Evolutionary conservation across 2,888 invertebrate species (phyloP).

Genomic region (Eustalomyia histrio): DNA sequence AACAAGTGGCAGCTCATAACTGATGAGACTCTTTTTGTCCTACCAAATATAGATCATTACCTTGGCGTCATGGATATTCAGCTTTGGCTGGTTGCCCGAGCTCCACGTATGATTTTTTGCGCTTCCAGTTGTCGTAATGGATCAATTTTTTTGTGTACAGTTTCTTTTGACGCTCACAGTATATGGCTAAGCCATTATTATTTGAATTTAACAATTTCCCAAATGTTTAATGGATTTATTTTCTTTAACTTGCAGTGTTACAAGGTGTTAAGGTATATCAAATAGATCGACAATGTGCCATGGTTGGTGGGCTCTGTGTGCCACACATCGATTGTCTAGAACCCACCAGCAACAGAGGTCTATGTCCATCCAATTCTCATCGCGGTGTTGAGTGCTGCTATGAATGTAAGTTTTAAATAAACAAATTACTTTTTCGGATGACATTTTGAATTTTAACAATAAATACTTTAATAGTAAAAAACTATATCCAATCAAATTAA

Average conservation of each 20-base stretch:
- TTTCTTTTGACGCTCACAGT: too few species aligned
- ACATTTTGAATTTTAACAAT: conserved; percentile 8
- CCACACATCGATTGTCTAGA: conserved; percentile 73
- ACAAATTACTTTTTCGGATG: neutral
- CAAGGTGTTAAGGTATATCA: conserved; percentile 76
- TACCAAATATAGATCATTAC: too few species aligned
- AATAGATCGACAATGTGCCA: conserved; percentile 75
- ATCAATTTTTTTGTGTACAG: too few species aligned
- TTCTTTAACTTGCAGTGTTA: conserved; percentile 69
- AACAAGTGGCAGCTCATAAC: too few species aligned
- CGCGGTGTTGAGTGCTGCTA: conserved; percentile 78
- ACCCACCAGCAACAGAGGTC: conserved; percentile 74
- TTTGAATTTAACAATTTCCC: too few species aligned
- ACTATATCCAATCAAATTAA: conserved; percentile 25
- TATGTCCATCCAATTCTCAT: conserved; percentile 74
- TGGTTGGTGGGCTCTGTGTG: conserved; percentile 78
- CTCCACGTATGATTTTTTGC: too few species aligned
- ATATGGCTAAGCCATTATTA: too few species aligned
- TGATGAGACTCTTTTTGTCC: too few species aligned
- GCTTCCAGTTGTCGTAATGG: too few species aligned
- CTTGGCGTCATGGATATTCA: too few species aligned
- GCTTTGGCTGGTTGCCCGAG: too few species aligned
- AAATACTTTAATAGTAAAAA: conserved; percentile 30
- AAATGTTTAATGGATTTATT: neutral
- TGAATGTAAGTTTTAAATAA: conserved; percentile 73